These are phyloP conservation scores for Digitonthophagus gazella DNA, from an alignment of 2,888 invertebrate species.

Conservation along the genomic window DNA sequence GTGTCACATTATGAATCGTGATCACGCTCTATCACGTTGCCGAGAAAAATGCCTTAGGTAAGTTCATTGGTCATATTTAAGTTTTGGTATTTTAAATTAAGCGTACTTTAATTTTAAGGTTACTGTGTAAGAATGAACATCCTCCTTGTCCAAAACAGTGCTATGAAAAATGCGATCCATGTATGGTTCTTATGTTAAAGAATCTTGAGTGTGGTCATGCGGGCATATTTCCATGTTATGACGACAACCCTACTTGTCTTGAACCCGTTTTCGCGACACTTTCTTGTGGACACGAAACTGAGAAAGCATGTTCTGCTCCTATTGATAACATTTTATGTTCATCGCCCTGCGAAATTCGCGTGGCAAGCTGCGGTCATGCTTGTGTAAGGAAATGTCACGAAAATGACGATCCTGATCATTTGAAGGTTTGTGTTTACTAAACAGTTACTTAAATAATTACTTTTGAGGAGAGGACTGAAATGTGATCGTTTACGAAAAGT, in stretches of 20 bases:
- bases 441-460: too few species aligned
- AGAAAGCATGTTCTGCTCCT: slow-evolving; percentile 51
- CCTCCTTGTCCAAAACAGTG: slow-evolving; percentile 56
- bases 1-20: slow-evolving; percentile 61
- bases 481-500: too few species aligned
- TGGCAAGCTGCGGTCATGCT: slow-evolving; percentile 64
- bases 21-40: slow-evolving; percentile 56
- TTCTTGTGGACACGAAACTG: slow-evolving; percentile 43
- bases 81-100: too few species aligned
- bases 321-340: slow-evolving; percentile 48
- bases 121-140: slow-evolving; percentile 55
- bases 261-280: too few species aligned
- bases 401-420: slow-evolving; percentile 59
- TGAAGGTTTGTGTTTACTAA: too few species aligned
- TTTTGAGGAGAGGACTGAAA: too few species aligned
- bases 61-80: too few species aligned
- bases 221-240: slow-evolving; percentile 33
- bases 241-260: too few species aligned
- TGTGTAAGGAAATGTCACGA: slow-evolving; percentile 61
- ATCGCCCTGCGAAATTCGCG: slow-evolving; percentile 54
- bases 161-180: slow-evolving; percentile 51
- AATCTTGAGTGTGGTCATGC: slow-evolving; percentile 30
- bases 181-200: slow-evolving; percentile 46
- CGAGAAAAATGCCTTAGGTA: slow-evolving; percentile 55
- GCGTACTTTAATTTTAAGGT: slow-evolving; percentile 45